These are phyloP conservation scores for Leucophenga maculata DNA, from an alignment of 2,888 invertebrate species.

Conservation along the genomic window DNA sequence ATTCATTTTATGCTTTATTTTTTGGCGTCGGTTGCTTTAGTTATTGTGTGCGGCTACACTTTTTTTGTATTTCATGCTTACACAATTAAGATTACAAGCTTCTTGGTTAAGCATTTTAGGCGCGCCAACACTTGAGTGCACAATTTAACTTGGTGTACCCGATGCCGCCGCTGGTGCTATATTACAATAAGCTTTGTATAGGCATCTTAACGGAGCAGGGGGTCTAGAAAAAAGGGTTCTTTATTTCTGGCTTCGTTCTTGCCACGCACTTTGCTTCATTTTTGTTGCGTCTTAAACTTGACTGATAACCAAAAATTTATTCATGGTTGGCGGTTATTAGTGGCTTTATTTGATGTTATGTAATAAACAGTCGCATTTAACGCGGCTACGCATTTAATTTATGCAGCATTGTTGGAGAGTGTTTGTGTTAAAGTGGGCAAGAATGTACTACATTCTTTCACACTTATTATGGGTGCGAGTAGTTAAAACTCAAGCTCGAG, in stretches of 20 bases:
- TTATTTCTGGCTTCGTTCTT: neutral
- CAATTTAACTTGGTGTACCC: neutral
- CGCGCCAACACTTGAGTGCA: neutral
- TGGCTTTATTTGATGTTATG: neutral
- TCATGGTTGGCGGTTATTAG: conserved; percentile 15
- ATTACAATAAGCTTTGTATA: conserved; percentile 40
- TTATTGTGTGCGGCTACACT: conserved; percentile 39
- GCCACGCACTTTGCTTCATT: conserved; percentile 16
- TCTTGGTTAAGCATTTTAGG: conserved; percentile 44
- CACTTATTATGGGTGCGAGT: no score
- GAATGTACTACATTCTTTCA: no score
- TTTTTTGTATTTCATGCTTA: conserved; percentile 46
- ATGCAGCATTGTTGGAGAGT: neutral
- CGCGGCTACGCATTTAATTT: neutral
- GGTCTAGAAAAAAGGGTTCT: conserved; percentile 26
- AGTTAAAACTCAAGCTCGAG: no score
- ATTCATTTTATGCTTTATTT: conserved; percentile 61
- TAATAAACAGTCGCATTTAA: neutral
- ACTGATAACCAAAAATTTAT: conserved; percentile 56
- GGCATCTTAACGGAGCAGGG: conserved; percentile 18
- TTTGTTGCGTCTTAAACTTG: conserved; percentile 40
- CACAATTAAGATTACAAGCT: conserved; percentile 65
- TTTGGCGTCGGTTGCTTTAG: conserved; percentile 6
- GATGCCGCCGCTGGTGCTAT: neutral
- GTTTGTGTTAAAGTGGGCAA: neutral